Conservation (phyloP, 2,797 vertebrate species). For the Tenualosa ilisha region DNA sequence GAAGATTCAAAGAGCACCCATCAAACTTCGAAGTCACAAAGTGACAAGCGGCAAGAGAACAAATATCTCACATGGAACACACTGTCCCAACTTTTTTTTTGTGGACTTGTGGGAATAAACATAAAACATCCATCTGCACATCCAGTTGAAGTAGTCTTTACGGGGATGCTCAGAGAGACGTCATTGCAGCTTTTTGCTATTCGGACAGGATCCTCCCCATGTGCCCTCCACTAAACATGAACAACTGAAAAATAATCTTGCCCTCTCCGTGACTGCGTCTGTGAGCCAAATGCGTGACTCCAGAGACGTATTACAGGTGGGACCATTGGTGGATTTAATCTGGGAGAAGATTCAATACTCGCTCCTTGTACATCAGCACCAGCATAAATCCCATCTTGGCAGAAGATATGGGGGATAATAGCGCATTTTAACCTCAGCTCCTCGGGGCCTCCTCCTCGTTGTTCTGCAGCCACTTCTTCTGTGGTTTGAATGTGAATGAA, state of each 20-base stretch:
- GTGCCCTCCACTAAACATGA: not conserved
- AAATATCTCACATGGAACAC: not conserved
- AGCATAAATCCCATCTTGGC: slow-evolving; percentile 55
- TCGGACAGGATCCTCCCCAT: not conserved
- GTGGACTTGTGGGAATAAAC: not conserved
- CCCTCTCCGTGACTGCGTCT: slow-evolving; percentile 23
- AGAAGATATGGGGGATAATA: slow-evolving; percentile 52
- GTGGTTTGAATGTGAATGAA: slow-evolving; percentile 34
- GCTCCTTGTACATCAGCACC: slow-evolving; percentile 41
- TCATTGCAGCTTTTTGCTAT: not conserved
- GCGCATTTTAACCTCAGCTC: slow-evolving; percentile 50
- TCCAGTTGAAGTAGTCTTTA: not conserved
- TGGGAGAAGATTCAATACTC: slow-evolving; percentile 36
- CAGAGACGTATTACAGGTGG: slow-evolving; percentile 43
- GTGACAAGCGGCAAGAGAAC: not conserved
- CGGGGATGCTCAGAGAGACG: not conserved
- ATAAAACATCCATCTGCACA: not conserved
- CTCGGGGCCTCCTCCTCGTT: not conserved
- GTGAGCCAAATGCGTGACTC: slow-evolving; percentile 34
- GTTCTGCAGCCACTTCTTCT: slow-evolving; percentile 57
- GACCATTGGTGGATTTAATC: slow-evolving; percentile 32
- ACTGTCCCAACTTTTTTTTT: not conserved
- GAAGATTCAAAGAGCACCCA: not conserved
- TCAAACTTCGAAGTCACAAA: not conserved
- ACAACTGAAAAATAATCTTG: slow-evolving; percentile 25